phyloP scores from a whole-genome alignment of 2,888 invertebrate genomes.

The Leucophenga maculata region DNA sequence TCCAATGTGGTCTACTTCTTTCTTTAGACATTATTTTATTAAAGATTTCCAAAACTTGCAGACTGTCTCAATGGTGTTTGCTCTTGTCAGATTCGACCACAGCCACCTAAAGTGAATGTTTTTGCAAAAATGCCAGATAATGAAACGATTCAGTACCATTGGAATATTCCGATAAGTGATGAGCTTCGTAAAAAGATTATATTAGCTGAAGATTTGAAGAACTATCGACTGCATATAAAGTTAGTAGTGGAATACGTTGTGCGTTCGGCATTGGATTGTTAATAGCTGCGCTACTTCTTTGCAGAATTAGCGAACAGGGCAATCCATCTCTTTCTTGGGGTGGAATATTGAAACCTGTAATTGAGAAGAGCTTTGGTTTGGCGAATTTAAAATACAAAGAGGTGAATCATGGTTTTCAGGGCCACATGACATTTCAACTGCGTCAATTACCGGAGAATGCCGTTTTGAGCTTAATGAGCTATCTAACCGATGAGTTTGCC shows the following conservation, averaged over 20 bases:
- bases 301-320: conserved; percentile 62
- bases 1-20: not conserved
- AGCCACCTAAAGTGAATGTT: conserved; percentile 54
- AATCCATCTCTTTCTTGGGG: conserved; percentile 69
- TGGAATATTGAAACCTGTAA: conserved; percentile 57
- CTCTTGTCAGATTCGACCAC: conserved; percentile 54
- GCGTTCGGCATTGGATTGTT: not conserved
- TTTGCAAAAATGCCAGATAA: conserved; percentile 50
- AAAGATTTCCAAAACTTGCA: conserved; percentile 33
- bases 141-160: conserved; percentile 57
- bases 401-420: conserved; percentile 46
- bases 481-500: too few relatives aligned
- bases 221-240: conserved; percentile 48
- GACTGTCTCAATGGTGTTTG: conserved; percentile 64
- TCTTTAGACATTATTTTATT: not conserved
- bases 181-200: not conserved
- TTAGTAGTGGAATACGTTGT: conserved; percentile 35
- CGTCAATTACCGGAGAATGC: conserved; percentile 51
- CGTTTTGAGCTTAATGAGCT: too few relatives aligned
- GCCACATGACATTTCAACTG: conserved; percentile 42
- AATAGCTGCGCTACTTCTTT: not conserved
- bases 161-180: conserved; percentile 47
- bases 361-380: conserved; percentile 54
- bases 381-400: conserved; percentile 44
- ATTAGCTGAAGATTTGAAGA: conserved; percentile 34